Percentiles rank a stretch among this genome's conserved stretches.
Evolutionary conservation across 2,888 invertebrate species (phyloP).

Genomic region (Cenopis cana): DNA sequence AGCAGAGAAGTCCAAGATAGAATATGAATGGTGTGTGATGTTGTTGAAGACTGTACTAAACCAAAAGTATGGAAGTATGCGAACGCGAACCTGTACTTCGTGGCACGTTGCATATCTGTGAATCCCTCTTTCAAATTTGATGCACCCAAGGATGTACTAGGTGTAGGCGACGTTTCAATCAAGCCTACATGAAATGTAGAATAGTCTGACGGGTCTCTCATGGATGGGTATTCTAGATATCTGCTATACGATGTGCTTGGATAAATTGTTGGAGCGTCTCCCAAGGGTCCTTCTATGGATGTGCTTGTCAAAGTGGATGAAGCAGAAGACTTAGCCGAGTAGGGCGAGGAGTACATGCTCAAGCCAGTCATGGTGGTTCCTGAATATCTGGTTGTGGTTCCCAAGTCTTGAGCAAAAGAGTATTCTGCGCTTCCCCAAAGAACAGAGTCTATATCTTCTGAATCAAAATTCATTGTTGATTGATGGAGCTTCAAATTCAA

Average conservation of each 20-base stretch:
- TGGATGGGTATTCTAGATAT: neutral
- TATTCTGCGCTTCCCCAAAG: neutral
- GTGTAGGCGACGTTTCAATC: neutral
- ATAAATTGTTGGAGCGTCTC: neutral
- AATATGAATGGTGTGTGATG: too few species aligned
- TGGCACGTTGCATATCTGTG: neutral
- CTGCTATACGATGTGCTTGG: neutral
- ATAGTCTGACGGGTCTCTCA: neutral
- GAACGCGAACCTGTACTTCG: constrained; percentile 6
- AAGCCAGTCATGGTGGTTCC: neutral
- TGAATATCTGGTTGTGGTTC: neutral
- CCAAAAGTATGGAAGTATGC: neutral
- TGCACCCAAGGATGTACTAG: neutral
- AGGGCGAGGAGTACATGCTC: neutral
- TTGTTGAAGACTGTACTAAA: neutral
- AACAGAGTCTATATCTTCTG: neutral
- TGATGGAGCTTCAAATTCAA: neutral
- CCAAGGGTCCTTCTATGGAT: neutral
- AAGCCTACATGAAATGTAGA: neutral
- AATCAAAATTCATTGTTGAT: neutral
- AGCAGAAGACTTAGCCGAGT: neutral
- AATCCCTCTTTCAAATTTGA: neutral
- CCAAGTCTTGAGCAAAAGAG: neutral
- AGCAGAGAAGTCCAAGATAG: too few species aligned
- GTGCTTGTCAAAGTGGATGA: neutral